Evolutionary conservation across 2,888 invertebrate genomes (phyloP).

Genomic region (Drosophila antonietae): DNA sequence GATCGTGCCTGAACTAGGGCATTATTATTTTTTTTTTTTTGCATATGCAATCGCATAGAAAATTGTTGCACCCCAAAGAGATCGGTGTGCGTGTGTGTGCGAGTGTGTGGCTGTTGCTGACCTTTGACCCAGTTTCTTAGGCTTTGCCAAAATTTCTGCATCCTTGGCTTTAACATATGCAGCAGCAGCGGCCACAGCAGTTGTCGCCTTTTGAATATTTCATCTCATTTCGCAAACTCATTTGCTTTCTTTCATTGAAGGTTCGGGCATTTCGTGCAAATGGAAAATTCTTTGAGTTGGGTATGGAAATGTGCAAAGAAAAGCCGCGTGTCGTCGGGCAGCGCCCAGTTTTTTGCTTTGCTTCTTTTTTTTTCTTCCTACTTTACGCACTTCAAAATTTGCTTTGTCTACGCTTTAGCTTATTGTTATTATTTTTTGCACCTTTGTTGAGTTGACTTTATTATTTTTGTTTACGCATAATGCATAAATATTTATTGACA

Average conservation of each 20-base stretch:
- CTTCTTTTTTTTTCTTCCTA: conserved; percentile 4
- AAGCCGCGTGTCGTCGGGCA: conserved; percentile 53
- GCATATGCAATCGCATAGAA: conserved; percentile 75
- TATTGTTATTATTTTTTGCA: conserved; percentile 23
- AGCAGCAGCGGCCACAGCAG: conserved; percentile 35
- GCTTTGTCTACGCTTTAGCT: conserved; percentile 37
- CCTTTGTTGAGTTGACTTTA: conserved; percentile 66
- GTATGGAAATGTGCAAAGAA: conserved; percentile 37
- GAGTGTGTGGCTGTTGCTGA: conserved; percentile 45
- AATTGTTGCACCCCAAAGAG: conserved; percentile 55
- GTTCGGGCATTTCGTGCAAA: conserved; percentile 4
- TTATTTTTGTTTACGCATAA: conserved; percentile 66
- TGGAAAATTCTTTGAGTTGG: conserved; percentile 20
- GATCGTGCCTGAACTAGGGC: conserved; percentile 27
- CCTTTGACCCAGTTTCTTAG: conserved; percentile 71
- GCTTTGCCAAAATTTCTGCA: conserved; percentile 68
- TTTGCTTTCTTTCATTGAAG: conserved; percentile 56
- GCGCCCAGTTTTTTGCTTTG: conserved; percentile 30
- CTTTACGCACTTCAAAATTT: conserved; percentile 36
- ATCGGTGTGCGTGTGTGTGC: conserved; percentile 18
- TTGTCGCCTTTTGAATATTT: conserved; percentile 56
- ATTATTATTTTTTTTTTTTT: conserved; percentile 59
- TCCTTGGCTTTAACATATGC: conserved; percentile 61
- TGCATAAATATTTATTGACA: conserved; percentile 75
- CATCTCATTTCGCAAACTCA: conserved; percentile 59